Percentiles rank a stretch among this genome's conserved stretches.
Conservation (phyloP, 2,113 vertebrate species). For the Cynocephalus volans region DNA sequence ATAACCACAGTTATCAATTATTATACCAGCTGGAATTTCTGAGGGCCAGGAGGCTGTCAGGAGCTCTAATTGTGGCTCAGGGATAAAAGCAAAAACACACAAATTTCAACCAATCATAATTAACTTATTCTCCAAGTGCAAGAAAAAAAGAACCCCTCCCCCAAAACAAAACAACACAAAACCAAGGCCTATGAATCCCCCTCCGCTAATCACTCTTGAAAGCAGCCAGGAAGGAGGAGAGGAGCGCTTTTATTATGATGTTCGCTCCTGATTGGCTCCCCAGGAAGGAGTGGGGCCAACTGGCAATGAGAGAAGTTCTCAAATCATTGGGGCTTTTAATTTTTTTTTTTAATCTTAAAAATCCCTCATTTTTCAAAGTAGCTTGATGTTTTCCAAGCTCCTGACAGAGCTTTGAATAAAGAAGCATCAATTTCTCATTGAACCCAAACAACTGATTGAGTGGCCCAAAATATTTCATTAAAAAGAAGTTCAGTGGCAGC, state of each 20-base stretch:
- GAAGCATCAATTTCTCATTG: constrained; percentile 81
- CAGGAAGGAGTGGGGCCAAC: constrained; percentile 78
- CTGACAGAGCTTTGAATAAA: constrained; percentile 81
- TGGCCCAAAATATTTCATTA: constrained; percentile 76
- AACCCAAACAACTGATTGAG: constrained; percentile 78
- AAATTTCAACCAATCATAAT: constrained; percentile 88
- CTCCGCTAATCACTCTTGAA: constrained; percentile 81
- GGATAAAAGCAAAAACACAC: constrained; percentile 86
- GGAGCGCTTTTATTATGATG: constrained; percentile 45
- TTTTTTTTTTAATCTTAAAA: constrained; percentile 54
- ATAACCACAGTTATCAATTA: constrained; percentile 89
- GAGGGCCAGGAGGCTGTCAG: constrained; percentile 86
- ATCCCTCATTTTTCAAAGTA: constrained; percentile 80
- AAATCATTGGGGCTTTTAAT: constrained; percentile 73
- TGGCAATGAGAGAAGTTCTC: constrained; percentile 80
- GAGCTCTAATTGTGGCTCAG: constrained; percentile 84
- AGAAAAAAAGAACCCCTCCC: constrained; percentile 71
- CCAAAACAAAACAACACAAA: constrained; percentile 84
- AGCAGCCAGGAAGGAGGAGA: constrained; percentile 61
- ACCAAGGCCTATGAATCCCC: constrained; percentile 80
- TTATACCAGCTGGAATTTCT: constrained; percentile 87
- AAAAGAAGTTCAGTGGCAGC: constrained; percentile 50
- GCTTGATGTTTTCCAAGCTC: constrained; percentile 82
- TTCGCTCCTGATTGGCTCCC: constrained; percentile 75
- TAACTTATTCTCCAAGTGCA: constrained; percentile 86